Evolutionary conservation across 1,140 invertebrate genomes (phyloP), one percentile per base, ranked within the genome.

Genomic region (Armadillidium nasatum): DNA sequence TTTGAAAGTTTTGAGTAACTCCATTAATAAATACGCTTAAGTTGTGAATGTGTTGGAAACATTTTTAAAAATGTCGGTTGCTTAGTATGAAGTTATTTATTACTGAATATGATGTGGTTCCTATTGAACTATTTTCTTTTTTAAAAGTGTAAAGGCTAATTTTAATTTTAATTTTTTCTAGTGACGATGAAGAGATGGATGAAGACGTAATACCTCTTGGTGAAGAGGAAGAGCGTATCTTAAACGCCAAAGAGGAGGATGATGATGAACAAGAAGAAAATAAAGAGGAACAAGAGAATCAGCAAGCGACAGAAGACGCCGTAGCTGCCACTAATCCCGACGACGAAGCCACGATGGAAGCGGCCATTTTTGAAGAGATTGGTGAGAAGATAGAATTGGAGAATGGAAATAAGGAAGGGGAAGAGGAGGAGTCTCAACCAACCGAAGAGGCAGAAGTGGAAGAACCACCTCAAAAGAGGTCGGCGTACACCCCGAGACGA

Each of bases 171-270:
- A 9, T 13, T 60, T 60, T 7, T 19, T 19, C 11, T 60, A 60
- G 50, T 19, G 50, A 60, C 50, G 50, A 60, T 15, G 50, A 60
- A 60, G 50, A 60, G 50, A 60, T 60, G 50, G 50, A 60, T 60
- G 50, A 60, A 60, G 50, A 60, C 50, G 50, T 60, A 19, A 60
- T 60, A 15, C 50, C 50, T 3, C 19, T 60, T 13, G 50, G 50
- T 15, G 50, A 60, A 60, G 50, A 60, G 50, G 50, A 60, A 19
- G 50, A 60, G 7, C 50, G 50, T 13, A 60, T 60, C 19, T 60
- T 60, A 19, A 60, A 60, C 50, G 50, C 50, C 11, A 60, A 19
- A 13, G 50, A 60, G 7, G 50, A 60, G 7, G 19, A 60, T 13
- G 50, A 60, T 4, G 3, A 13, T 13, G 11, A 19, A 7, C 2